Conservation (phyloP, 2,113 vertebrate species). For the Hippocampus abdominalis region DNA sequence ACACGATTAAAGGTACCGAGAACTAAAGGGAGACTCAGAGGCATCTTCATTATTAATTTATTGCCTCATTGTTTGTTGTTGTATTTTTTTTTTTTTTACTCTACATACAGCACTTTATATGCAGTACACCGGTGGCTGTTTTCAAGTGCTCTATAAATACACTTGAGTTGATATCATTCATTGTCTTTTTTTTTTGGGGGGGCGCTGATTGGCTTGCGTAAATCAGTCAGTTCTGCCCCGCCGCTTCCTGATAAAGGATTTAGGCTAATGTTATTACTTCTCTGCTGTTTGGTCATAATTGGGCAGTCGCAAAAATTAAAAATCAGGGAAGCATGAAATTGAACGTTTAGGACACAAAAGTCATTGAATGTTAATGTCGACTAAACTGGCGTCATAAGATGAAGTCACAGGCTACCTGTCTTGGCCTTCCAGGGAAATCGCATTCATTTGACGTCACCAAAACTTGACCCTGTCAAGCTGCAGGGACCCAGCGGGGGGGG, state of each 20-base stretch:
- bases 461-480: conserved; percentile 3
- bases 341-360: neutral
- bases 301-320: neutral
- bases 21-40: too few relatives aligned
- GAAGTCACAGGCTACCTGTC: neutral
- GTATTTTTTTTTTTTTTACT: neutral
- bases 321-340: conserved; percentile 6
- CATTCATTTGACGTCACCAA: conserved; percentile 9
- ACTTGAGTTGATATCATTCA: neutral
- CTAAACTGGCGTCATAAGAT: neutral
- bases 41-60: too few relatives aligned
- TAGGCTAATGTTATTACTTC: neutral
- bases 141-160: neutral
- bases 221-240: neutral
- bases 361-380: neutral
- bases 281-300: conserved; percentile 1
- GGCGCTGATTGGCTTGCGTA: neutral
- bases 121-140: too few relatives aligned
- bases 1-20: too few relatives aligned
- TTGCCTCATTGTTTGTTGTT: neutral
- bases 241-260: neutral
- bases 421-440: neutral
- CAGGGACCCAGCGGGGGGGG: neutral
- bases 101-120: too few relatives aligned
- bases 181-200: neutral